These are phyloP conservation scores for Percopsis omiscomaycus DNA, from an alignment of 2,797 vertebrate species.

Conservation along the genomic window DNA sequence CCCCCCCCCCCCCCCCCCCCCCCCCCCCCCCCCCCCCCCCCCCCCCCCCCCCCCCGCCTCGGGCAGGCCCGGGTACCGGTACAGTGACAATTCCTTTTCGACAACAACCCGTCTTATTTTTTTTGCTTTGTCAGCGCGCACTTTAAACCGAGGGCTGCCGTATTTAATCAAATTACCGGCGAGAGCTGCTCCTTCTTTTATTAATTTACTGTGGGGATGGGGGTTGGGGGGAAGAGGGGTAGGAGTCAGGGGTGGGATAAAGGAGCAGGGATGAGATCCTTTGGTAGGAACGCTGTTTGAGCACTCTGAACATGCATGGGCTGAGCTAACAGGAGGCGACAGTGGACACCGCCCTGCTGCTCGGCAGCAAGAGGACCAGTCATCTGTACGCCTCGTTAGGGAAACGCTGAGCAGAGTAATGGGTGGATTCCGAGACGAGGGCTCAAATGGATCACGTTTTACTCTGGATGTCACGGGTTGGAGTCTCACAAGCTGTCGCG, in stretches of 20 bases:
- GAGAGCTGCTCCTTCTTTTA: conserved; percentile 70
- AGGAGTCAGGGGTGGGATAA: conserved; percentile 25
- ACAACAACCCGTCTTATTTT: conserved; percentile 66
- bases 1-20: neutral
- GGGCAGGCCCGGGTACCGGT: conserved; percentile 14
- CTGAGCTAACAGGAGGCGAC: conserved; percentile 75
- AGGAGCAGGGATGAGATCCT: conserved; percentile 65
- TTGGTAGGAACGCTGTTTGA: conserved; percentile 57
- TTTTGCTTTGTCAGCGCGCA: conserved; percentile 73
- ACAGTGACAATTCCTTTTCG: conserved; percentile 69
- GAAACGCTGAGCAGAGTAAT: conserved; percentile 64
- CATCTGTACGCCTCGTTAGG: conserved; percentile 68
- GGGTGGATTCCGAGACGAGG: conserved; percentile 48
- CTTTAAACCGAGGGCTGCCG: conserved; percentile 73
- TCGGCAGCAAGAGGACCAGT: conserved; percentile 63
- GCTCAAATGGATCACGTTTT: conserved; percentile 43
- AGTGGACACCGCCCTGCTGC: conserved; percentile 64
- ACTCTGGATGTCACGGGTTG: conserved; percentile 51
- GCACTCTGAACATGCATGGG: conserved; percentile 51
- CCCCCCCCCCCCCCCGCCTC: neutral
- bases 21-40: neutral
- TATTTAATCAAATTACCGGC: conserved; percentile 81
- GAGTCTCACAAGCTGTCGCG: conserved; percentile 43
- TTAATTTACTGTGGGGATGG: conserved; percentile 69
- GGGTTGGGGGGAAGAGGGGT: conserved; percentile 21